Percentiles rank a stretch among this genome's conserved stretches.
These are phyloP conservation scores for Tipula vernalis DNA, from an alignment of 2,888 invertebrate species.

Conservation along the genomic window DNA sequence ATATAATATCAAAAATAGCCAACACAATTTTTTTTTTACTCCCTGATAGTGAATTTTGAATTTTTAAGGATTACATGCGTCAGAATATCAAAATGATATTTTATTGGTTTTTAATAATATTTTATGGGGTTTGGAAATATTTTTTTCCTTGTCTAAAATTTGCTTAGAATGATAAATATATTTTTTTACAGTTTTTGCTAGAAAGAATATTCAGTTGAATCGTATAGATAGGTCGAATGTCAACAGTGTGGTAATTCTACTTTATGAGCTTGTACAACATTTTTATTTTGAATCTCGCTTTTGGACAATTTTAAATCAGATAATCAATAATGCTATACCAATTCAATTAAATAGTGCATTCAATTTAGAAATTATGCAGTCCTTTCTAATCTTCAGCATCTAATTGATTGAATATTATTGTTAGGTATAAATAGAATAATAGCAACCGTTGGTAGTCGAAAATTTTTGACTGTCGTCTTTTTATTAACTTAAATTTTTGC, in stretches of 20 bases:
- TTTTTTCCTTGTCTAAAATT: not conserved
- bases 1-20: not conserved
- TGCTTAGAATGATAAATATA: not conserved
- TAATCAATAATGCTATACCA: too few relatives aligned
- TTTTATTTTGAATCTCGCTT: not conserved
- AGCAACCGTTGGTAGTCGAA: too few relatives aligned
- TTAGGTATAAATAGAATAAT: too few relatives aligned
- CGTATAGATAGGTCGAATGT: not conserved
- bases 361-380: too few relatives aligned
- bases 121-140: not conserved
- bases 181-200: not conserved
- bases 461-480: too few relatives aligned
- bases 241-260: not conserved
- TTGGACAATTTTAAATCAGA: too few relatives aligned
- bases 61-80: conserved; percentile 4
- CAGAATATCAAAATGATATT: not conserved
- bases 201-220: not conserved
- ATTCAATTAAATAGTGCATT: too few relatives aligned
- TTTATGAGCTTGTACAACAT: not conserved
- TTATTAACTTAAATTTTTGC: too few relatives aligned
- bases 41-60: not conserved
- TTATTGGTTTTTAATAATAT: conserved; percentile 4
- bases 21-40: not conserved
- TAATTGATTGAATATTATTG: too few relatives aligned
- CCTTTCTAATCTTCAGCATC: too few relatives aligned